phyloP scores from a whole-genome alignment of 1,140 invertebrate genomes.

The Dreissena polymorpha region DNA sequence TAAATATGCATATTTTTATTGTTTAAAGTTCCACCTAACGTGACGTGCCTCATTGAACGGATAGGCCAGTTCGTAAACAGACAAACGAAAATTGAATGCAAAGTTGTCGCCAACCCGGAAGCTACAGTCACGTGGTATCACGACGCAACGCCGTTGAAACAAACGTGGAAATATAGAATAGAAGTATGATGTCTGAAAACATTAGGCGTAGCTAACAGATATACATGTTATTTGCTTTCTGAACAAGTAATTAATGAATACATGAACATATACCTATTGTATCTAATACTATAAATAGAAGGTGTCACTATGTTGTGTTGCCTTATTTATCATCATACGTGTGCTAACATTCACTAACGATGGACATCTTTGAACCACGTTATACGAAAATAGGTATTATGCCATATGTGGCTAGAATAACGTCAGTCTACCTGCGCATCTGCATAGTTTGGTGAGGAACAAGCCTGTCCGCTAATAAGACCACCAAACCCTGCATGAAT shows the following conservation, averaged over 20 bases:
- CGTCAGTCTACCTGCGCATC: too few species aligned
- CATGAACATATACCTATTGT: neutral
- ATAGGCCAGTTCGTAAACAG: conserved; percentile 23
- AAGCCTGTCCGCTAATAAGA: too few species aligned
- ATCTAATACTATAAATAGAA: neutral
- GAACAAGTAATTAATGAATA: neutral
- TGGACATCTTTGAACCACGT: neutral
- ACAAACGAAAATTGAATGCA: conserved; percentile 8
- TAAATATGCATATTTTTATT: neutral
- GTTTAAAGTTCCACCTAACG: conserved; percentile 19
- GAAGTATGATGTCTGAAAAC: neutral
- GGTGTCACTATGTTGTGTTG: neutral
- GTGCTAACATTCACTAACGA: neutral
- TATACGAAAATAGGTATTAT: too few species aligned
- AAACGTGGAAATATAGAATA: conserved; percentile 32
- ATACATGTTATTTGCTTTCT: too few species aligned
- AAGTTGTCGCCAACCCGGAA: conserved; percentile 16
- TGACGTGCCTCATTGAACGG: neutral
- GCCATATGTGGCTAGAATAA: too few species aligned
- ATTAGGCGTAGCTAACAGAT: neutral
- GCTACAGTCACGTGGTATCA: conserved; percentile 26
- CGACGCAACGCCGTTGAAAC: neutral
- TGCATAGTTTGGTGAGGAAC: too few species aligned
- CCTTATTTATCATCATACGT: neutral
- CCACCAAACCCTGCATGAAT: too few species aligned